Percentiles rank a stretch among this genome's conserved stretches.
Evolutionary conservation across 2,888 invertebrate species (phyloP).

Genomic region (Latrodectus hesperus): DNA sequence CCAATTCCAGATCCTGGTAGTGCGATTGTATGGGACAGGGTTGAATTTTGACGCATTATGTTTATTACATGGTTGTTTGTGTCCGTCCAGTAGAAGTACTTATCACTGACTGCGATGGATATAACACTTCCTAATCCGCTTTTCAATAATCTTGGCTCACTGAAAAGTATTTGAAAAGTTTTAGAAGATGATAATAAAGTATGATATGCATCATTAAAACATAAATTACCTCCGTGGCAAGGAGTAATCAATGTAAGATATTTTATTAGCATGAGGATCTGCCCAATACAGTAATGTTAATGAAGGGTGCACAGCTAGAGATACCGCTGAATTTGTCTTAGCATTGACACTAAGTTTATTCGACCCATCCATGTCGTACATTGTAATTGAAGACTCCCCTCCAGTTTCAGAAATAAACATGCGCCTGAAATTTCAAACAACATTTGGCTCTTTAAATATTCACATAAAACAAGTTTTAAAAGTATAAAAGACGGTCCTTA

Average conservation of each 20-base stretch:
- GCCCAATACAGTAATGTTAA: constrained; percentile 70
- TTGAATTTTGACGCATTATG: background rate
- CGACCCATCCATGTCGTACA: constrained; percentile 82
- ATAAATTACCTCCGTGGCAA: constrained; percentile 18
- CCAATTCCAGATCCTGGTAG: constrained; percentile 32
- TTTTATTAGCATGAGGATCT: constrained; percentile 56
- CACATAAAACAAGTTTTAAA: no score
- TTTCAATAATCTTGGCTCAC: background rate
- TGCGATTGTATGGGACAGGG: constrained; percentile 3
- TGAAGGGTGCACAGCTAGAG: constrained; percentile 60
- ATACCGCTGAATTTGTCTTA: constrained; percentile 31
- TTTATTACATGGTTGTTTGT: constrained; percentile 23
- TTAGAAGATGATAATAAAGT: background rate
- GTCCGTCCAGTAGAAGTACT: constrained; percentile 70
- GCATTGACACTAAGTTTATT: constrained; percentile 73
- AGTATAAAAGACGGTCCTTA: no score
- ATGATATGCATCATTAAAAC: background rate
- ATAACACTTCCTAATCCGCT: constrained; percentile 47
- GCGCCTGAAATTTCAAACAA: constrained; percentile 45
- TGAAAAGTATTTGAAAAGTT: background rate
- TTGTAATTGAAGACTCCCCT: constrained; percentile 78
- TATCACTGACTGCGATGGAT: constrained; percentile 67
- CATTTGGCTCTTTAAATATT: no score
- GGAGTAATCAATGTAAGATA: constrained; percentile 32
- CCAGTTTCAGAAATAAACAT: constrained; percentile 79